Base-by-base conservation (phyloP, 2,888 invertebrate genomes). In the Cremastinae sp. region DNA sequence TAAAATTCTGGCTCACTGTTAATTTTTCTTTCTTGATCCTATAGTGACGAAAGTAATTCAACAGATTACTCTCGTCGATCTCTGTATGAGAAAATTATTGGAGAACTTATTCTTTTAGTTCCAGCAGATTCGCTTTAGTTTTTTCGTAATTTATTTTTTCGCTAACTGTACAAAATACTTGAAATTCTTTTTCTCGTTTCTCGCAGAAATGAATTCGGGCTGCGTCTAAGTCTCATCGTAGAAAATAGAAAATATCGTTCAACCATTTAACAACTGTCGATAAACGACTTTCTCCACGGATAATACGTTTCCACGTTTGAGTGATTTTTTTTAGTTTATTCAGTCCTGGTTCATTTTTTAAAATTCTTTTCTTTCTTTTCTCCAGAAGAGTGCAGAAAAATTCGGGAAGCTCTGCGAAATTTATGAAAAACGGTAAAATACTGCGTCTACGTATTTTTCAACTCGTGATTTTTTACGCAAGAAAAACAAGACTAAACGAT, bases 191-290 rank as follows among this genome's bases (percentile, higher is more conserved):
- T 10, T 5, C 10, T 18, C 47, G 49, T 55, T 45, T 41, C 43
- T 59, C 51, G 9, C 55, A 47, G 12, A 14, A 18, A 72, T 51
- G 51, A 39, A 28, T 49, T 16, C 37, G 22, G 22, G 20, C 20
- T 62, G 41, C 35, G 18, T n/a, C 20, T 39, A 14, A 14, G 5
- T 20, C 47, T 41, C 39, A 55, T 39, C 41, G 22, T 64, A 58
- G 64, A 59, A 75, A 65, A 64, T n/a, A n/a, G n/a, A 39, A 75
- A 65, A 64, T 51, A 59, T 75, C 28, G 10, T 45, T 65, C 47
- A 75, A 47, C 65, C 41, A 66, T 37, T 39, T 61, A 74, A 74
- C 74, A 74, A 75, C 35, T 55, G 75, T 71, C 65, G 39, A 28
- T 61, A 49, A 75, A 51, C 65, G 61, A 75, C 62, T 39, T 64